Base-by-base conservation (phyloP, 2,797 vertebrate species). In the Mallotus villosus region DNA sequence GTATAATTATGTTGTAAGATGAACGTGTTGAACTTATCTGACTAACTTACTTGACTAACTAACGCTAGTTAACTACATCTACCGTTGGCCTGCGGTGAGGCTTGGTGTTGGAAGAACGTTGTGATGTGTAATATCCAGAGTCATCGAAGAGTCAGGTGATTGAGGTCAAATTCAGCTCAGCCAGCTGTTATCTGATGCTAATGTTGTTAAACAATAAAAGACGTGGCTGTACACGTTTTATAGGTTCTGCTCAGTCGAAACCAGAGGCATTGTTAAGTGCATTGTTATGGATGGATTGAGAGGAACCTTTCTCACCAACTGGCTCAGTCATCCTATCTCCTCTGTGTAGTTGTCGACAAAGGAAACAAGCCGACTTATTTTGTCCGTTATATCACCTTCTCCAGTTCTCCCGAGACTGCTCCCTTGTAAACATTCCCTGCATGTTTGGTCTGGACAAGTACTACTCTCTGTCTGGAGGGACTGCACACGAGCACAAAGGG, bases 391-490 rank as follows among this genome's bases (percentile, higher is more conserved):
- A 63, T 29, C 21, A 24, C 46, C 24, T 78, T 71, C 74, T 79
- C 74, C 77, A 27, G 12, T 77, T 61, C 78, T 67, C 70, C 73
- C 70, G 24, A 72, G 76, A 72, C 73, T 69, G 78, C 67, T 74
- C 68, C 73, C 74, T 82, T 46, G 68, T 79, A 84, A 77, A 82
- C 81, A 82, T 81, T 84, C 79, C 64, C 80, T 67, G 14, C 24
- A 11, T 78, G 79, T 77, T 74, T 68, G 37, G 8, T 21, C 64
- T 32, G n/a, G 72, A 72, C 75, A 79, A 63, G 62, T 63, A 11
- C 5, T 22, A 4, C 9, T 34, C 29, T n/a, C 2, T 4, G 60
- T 62, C 16, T 62, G 27, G 25, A 27, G 12, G 63, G 66, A 46
- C 55, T 64, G 66, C 65, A 46, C 65, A 67, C 71, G 73, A 57